phyloP scores from a whole-genome alignment of 2,888 invertebrate genomes.

The Schizotus pectinicornis region DNA sequence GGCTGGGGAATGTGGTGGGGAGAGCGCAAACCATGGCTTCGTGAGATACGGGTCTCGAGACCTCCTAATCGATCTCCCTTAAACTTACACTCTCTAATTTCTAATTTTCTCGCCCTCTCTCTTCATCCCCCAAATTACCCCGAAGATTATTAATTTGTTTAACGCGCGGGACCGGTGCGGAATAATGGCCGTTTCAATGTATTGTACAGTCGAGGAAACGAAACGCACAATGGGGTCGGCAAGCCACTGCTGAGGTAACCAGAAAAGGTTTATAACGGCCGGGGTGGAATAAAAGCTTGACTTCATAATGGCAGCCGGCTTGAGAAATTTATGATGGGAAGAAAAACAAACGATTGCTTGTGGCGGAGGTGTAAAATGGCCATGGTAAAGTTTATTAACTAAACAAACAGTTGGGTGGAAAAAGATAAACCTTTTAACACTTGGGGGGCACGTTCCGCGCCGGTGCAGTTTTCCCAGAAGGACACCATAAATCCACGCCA shows the following conservation, averaged over 20 bases:
- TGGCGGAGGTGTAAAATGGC: conserved; percentile 7
- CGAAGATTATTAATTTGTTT: neutral
- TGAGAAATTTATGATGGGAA: conserved; percentile 13
- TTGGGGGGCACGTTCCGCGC: neutral
- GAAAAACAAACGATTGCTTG: conserved; percentile 8
- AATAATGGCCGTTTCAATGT: neutral
- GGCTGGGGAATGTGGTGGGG: conserved; percentile 40
- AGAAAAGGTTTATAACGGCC: conserved; percentile 13
- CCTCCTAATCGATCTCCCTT: conserved; percentile 22
- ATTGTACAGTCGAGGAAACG: conserved; percentile 5
- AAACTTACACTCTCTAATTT: conserved; percentile 22
- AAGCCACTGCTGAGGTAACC: conserved; percentile 11
- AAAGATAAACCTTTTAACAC: conserved; percentile 14
- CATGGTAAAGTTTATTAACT: conserved; percentile 7
- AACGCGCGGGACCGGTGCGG: too few relatives aligned
- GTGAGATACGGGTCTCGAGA: conserved; percentile 21
- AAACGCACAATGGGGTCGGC: conserved; percentile 10
- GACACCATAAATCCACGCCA: too few relatives aligned
- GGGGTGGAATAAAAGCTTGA: conserved; percentile 13
- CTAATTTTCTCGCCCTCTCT: conserved; percentile 1
- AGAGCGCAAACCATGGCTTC: conserved; percentile 26
- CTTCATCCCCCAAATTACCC: neutral
- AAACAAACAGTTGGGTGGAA: conserved; percentile 10
- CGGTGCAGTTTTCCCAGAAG: neutral
- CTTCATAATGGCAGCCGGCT: conserved; percentile 1